Conservation (phyloP, 1,140 invertebrate genomes). For the Zaprionus vittiger region DNA sequence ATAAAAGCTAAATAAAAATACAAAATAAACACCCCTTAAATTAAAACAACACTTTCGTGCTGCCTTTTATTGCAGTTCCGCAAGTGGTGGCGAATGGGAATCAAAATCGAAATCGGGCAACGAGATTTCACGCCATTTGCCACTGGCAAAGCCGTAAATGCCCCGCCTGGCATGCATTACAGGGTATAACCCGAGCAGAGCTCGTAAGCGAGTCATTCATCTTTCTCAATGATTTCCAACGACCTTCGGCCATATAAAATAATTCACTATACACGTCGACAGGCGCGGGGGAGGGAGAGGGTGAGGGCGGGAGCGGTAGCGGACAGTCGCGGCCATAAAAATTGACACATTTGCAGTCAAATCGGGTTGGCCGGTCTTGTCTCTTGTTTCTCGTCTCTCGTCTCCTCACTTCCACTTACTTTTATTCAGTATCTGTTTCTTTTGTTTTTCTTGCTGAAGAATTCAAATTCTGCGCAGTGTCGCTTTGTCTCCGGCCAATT, state of each 20-base stretch:
- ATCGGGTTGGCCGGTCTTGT: constrained; percentile 25
- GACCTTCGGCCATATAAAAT: constrained; percentile 67
- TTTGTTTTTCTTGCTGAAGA: not conserved
- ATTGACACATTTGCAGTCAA: constrained; percentile 60
- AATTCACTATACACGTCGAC: constrained; percentile 50
- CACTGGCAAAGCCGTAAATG: not conserved
- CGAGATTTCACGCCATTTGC: not conserved
- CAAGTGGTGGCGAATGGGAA: constrained; percentile 6
- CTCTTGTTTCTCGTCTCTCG: not conserved
- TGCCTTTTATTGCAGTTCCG: constrained; percentile 54
- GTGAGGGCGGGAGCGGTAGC: not conserved
- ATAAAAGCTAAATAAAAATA: constrained; percentile 76
- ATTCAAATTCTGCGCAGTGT: constrained; percentile 16
- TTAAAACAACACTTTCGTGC: constrained; percentile 70
- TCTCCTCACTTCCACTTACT: not conserved
- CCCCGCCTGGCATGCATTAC: not conserved
- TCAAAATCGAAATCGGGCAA: constrained; percentile 12
- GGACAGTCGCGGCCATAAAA: constrained; percentile 56
- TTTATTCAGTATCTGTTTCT: constrained; percentile 5
- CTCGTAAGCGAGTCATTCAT: constrained; percentile 24
- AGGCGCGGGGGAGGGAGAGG: not conserved
- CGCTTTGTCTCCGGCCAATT: constrained; percentile 29
- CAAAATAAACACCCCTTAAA: constrained; percentile 76
- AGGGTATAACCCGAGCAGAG: not conserved
- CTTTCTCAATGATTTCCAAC: constrained; percentile 30